These are phyloP conservation scores for Dinoponera quadriceps DNA, from an alignment of 1,140 invertebrate species.

Conservation along the genomic window DNA sequence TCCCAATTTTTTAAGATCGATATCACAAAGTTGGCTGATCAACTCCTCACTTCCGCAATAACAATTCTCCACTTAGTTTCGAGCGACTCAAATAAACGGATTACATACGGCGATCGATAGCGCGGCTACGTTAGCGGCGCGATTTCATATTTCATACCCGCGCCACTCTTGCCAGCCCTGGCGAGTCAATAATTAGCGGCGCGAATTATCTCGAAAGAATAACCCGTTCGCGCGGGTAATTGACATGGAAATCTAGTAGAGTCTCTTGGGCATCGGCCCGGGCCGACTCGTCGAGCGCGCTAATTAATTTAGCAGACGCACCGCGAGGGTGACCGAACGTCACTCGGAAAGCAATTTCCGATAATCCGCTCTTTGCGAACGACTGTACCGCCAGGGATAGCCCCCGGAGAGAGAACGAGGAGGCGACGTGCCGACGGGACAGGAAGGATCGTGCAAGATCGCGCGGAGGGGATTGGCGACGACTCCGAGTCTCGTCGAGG, in stretches of 20 bases:
- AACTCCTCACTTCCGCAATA: no score
- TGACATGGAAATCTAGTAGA: not conserved
- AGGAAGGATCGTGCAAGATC: not conserved
- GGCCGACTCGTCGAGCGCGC: not conserved
- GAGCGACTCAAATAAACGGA: no score
- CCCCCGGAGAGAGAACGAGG: not conserved
- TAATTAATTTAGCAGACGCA: slow-evolving; percentile 30
- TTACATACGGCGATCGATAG: no score
- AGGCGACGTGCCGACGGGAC: slow-evolving; percentile 33
- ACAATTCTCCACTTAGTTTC: no score
- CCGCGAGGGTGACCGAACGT: not conserved
- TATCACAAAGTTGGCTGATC: no score
- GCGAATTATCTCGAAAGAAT: not conserved
- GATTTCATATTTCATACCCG: no score
- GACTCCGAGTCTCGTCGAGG: slow-evolving; percentile 16
- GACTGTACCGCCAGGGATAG: slow-evolving; percentile 8
- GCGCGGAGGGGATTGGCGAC: not conserved
- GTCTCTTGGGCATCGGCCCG: not conserved
- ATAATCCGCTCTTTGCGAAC: not conserved
- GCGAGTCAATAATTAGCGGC: not conserved
- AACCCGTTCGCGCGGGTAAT: not conserved
- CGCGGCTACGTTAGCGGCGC: no score
- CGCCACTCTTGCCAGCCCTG: no score
- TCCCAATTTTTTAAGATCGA: no score
- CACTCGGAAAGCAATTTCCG: slow-evolving; percentile 2